A percentile compares a stretch with the other conserved stretches of the same genome.
phyloP scores from a whole-genome alignment of 1,140 invertebrate genomes.

The Aphidius gifuensis region DNA sequence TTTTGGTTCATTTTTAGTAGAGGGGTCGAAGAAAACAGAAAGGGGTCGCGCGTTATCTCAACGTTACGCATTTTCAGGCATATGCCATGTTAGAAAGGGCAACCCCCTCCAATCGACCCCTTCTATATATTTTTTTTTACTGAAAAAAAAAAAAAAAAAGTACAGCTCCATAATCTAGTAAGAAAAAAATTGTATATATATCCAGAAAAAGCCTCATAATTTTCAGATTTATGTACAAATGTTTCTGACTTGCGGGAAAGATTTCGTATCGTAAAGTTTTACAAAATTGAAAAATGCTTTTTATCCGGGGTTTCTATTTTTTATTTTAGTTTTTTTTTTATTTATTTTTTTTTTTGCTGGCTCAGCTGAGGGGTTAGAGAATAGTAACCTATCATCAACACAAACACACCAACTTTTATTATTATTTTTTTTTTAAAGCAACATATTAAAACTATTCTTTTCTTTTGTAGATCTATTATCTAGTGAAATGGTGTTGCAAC shows the following conservation, averaged over 20 bases:
- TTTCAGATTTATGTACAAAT: conserved; percentile 56
- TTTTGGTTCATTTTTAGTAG: no score
- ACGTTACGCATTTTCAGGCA: conserved; percentile 52
- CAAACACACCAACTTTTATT: no score
- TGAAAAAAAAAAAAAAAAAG: no score
- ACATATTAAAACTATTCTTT: no score
- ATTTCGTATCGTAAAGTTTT: conserved; percentile 49
- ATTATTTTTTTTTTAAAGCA: no score
- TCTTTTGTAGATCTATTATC: no score
- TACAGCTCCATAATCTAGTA: conserved; percentile 18
- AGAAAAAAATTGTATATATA: conserved; percentile 16
- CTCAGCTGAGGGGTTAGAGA: no score
- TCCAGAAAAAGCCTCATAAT: conserved; percentile 39
- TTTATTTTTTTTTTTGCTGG: no score
- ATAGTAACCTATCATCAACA: no score
- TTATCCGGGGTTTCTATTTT: conserved; percentile 1
- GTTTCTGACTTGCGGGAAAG: conserved; percentile 45
- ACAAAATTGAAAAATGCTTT: conserved; percentile 53
- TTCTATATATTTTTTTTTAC: no score
- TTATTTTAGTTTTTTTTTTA: no score
- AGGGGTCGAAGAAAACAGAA: conserved; percentile 26
- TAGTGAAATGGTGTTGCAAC: no score
- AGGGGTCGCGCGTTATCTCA: conserved; percentile 42
- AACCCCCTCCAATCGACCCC: conserved; percentile 17
- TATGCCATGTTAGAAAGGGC: conserved; percentile 37